Evolutionary conservation across 2,888 invertebrate genomes (phyloP).

Genomic region (Panorpa germanica): DNA sequence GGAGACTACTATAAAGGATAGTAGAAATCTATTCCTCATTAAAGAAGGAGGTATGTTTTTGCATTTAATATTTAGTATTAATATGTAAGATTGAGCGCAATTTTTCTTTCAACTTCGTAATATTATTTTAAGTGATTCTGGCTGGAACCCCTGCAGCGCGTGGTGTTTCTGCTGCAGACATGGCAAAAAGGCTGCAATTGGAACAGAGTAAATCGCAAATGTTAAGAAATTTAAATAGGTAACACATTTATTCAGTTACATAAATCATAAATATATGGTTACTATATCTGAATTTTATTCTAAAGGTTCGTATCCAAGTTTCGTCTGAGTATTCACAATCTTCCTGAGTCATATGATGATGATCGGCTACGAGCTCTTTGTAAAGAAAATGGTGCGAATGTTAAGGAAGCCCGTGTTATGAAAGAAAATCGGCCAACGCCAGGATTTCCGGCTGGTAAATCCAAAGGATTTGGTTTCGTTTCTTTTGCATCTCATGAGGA

Average conservation of each 20-base stretch:
- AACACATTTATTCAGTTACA: background rate
- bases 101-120: background rate
- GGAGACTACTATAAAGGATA: constrained; percentile 64
- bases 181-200: constrained; percentile 60
- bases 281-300: too few relatives aligned
- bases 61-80: constrained; percentile 3
- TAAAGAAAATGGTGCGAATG: constrained; percentile 24
- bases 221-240: constrained; percentile 72
- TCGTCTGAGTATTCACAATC: constrained; percentile 77
- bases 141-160: constrained; percentile 73
- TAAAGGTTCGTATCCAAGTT: constrained; percentile 65
- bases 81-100: background rate
- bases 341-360: constrained; percentile 62
- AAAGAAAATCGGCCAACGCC: constrained; percentile 43
- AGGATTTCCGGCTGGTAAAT: constrained; percentile 30
- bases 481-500: constrained; percentile 76
- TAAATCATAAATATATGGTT: too few relatives aligned
- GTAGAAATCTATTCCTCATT: constrained; percentile 78
- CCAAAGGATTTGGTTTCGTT: constrained; percentile 88
- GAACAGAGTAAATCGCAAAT: constrained; percentile 77
- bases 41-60: constrained; percentile 65
- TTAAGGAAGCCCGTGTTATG: constrained; percentile 83
- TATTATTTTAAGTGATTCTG: constrained; percentile 46
- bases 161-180: constrained; percentile 71
- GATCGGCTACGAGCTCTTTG: constrained; percentile 35